phyloP scores from a whole-genome alignment of 2,888 invertebrate species.

The Eupithecia exiguata region DNA sequence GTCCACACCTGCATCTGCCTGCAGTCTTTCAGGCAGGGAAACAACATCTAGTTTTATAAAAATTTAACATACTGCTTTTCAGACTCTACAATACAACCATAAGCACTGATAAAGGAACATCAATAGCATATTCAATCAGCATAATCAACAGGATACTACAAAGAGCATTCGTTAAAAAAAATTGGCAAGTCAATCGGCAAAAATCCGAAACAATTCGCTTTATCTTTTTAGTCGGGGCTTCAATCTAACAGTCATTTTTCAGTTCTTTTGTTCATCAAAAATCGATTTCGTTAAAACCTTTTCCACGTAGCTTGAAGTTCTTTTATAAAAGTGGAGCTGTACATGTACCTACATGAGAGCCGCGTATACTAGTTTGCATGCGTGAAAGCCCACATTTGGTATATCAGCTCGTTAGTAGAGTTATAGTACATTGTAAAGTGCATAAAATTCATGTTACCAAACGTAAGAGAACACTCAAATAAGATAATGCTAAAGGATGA shows the following conservation, averaged over 20 bases:
- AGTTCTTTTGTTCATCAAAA: constrained; percentile 46
- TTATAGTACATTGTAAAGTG: no score
- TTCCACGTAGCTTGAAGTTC: constrained; percentile 6
- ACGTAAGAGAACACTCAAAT: no score
- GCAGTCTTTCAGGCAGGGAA: no score
- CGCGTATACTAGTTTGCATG: neutral
- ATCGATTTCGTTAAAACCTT: constrained; percentile 45
- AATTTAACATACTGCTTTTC: no score
- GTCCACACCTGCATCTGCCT: no score
- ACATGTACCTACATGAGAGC: neutral
- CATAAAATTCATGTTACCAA: no score
- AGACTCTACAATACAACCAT: neutral
- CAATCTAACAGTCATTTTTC: constrained; percentile 45
- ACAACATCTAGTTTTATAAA: no score
- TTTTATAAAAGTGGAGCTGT: neutral
- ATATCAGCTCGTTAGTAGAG: neutral
- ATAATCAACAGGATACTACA: no score
- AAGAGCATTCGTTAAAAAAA: neutral
- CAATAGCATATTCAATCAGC: no score
- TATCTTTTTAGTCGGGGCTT: constrained; percentile 41
- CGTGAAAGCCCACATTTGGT: neutral
- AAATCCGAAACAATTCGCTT: constrained; percentile 41
- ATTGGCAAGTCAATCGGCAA: constrained; percentile 28
- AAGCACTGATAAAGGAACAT: no score
- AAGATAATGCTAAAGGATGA: no score